Evolutionary conservation across 2,888 invertebrate species (phyloP).

Genomic region (Apamea anceps): DNA sequence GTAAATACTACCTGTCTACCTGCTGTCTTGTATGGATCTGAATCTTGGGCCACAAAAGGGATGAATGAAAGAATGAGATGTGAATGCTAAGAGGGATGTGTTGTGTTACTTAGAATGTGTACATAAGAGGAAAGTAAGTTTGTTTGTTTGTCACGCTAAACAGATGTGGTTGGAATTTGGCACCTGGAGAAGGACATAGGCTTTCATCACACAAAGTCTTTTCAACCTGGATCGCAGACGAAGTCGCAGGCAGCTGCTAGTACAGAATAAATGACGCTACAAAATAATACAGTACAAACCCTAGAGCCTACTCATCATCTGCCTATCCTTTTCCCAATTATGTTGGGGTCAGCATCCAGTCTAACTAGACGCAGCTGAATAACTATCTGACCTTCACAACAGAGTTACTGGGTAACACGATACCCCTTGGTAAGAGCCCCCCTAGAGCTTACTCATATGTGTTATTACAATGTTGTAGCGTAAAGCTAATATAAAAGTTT

Average conservation of each 20-base stretch:
- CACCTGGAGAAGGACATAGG: no score
- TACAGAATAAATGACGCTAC: not conserved
- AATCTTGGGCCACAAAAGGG: no score
- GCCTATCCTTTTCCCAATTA: no score
- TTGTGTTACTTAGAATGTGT: no score
- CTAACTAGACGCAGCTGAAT: no score
- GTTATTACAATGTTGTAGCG: not conserved
- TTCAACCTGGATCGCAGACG: no score
- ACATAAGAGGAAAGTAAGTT: not conserved
- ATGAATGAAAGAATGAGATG: no score
- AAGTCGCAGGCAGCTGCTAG: not conserved
- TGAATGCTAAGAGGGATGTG: no score
- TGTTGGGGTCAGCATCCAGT: no score
- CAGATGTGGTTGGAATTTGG: not conserved
- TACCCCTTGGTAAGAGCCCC: not conserved
- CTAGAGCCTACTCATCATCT: not conserved
- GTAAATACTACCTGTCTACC: not conserved
- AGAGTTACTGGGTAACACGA: not conserved
- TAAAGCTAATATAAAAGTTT: constrained; percentile 8
- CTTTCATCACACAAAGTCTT: no score
- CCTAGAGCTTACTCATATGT: not conserved
- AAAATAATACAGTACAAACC: not conserved
- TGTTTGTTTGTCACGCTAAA: not conserved
- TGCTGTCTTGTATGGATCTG: no score
- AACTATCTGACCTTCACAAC: no score